Base-by-base conservation (phyloP, 2,113 vertebrate species). In the Gymnocephalus cernua region DNA sequence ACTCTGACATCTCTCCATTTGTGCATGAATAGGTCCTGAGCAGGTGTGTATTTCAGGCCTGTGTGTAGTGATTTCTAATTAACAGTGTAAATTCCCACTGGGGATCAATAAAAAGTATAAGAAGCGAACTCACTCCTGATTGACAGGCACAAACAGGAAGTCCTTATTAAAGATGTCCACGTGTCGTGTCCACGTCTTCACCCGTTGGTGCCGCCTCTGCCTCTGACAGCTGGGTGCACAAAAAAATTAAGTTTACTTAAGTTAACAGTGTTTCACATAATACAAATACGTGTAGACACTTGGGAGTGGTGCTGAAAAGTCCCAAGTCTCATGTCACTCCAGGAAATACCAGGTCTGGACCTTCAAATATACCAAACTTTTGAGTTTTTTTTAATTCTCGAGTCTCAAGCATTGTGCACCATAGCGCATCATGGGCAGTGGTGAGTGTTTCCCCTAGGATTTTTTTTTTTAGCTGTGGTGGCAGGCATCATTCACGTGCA, bases 141-240 rank as follows among this genome's bases (percentile, higher is more conserved):
- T 99, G 82, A 99, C 97, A 83, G 98, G 98, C 38, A 99, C 97
- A 95, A 99, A 99, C 44, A 99, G 95, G 67, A 98, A 99, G 94
- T 99, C 98, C 90, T 99, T 99, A 70, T 88, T 95, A 91, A 99
- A 99, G 91, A 99, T 98, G 90, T 98, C 98, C 86, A 98, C 96
- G 65, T 97, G 96, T 23, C 98, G 97, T 58, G 98, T 99, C 98
- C 98, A 99, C 0, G 96, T 99, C 94, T 95, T 97, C 65, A 99
- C 98, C 82, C 97, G 96, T 74, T 95, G 97, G 89, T 99, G 97
- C 67, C 98, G 95, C 91, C 96, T 96, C 82, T 97, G 96, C 59
- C 92, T 91, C 96, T 99, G 92, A 88, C 82, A 90, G 57, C 97
- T 98, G 83, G 12, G 7, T 16, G 23, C 3, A 79, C 9, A 72